Conservation (phyloP, 2,888 invertebrate genomes). For the Noctua janthe region DNA sequence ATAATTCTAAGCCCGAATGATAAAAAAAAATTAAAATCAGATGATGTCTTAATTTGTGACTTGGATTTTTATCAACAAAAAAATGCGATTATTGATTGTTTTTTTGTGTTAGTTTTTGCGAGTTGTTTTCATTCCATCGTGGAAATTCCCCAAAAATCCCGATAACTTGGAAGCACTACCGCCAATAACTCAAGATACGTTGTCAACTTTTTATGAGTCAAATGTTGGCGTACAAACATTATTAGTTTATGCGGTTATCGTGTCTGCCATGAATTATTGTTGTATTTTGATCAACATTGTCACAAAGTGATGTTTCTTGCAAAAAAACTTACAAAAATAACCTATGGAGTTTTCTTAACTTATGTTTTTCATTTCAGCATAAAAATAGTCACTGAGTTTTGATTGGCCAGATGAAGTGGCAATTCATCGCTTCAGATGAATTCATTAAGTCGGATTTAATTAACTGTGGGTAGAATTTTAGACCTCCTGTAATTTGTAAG, state of each 20-base stretch:
- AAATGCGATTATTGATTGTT: neutral
- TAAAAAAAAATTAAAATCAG: neutral
- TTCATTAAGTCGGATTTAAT: conserved; percentile 33
- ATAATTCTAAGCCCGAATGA: neutral
- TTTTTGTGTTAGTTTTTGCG: too few species aligned
- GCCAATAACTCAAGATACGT: conserved; percentile 84
- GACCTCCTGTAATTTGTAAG: conserved; percentile 18
- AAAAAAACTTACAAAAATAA: conserved; percentile 61
- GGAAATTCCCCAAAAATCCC: conserved; percentile 20
- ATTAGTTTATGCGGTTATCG: conserved; percentile 79
- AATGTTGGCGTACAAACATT: conserved; percentile 77
- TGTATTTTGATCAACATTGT: conserved; percentile 77
- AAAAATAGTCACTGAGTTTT: conserved; percentile 15
- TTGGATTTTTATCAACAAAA: neutral
- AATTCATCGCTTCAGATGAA: conserved; percentile 34
- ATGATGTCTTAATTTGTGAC: neutral
- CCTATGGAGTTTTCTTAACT: conserved; percentile 26
- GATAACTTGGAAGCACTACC: conserved; percentile 60
- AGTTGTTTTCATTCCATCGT: neutral
- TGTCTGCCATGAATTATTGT: conserved; percentile 78
- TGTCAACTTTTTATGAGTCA: conserved; percentile 84
- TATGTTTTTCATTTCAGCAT: conserved; percentile 21
- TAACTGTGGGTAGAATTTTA: conserved; percentile 29
- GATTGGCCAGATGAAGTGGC: conserved; percentile 1
- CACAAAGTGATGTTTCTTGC: conserved; percentile 67